These are phyloP conservation scores for Tetramorium bicarinatum DNA, from an alignment of 2,888 invertebrate species.

Conservation along the genomic window DNA sequence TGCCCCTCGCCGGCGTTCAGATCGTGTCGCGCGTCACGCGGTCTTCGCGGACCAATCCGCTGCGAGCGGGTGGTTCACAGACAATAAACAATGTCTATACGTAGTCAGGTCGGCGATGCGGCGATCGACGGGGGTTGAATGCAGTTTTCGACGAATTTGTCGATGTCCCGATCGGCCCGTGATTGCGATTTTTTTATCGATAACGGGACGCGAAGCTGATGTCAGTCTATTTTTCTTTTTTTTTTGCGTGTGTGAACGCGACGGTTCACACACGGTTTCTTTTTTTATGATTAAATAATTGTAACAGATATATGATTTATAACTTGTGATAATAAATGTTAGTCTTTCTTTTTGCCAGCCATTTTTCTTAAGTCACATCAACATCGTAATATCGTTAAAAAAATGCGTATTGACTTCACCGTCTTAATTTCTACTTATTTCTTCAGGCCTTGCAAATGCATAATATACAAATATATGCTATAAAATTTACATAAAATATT, in stretches of 20 bases:
- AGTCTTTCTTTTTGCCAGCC: not conserved
- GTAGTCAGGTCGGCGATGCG: not conserved
- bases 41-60: slow-evolving; percentile 18
- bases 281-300: not conserved
- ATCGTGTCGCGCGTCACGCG: slow-evolving; percentile 10
- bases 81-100: not conserved
- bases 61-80: not conserved
- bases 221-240: not conserved
- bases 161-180: not conserved
- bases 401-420: not conserved
- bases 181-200: not conserved
- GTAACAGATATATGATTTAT: not conserved
- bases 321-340: not conserved
- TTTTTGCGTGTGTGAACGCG: not conserved
- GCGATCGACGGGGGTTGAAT: not conserved
- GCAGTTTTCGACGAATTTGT: not conserved
- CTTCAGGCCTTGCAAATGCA: not conserved
- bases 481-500: not conserved
- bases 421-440: not conserved
- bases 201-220: not conserved
- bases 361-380: not conserved
- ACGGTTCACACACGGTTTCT: too few species aligned
- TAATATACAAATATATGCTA: too few species aligned
- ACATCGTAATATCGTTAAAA: not conserved
- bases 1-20: slow-evolving; percentile 2